Base-by-base conservation (phyloP, 2,797 vertebrate genomes). In the Phoebastria nigripes region DNA sequence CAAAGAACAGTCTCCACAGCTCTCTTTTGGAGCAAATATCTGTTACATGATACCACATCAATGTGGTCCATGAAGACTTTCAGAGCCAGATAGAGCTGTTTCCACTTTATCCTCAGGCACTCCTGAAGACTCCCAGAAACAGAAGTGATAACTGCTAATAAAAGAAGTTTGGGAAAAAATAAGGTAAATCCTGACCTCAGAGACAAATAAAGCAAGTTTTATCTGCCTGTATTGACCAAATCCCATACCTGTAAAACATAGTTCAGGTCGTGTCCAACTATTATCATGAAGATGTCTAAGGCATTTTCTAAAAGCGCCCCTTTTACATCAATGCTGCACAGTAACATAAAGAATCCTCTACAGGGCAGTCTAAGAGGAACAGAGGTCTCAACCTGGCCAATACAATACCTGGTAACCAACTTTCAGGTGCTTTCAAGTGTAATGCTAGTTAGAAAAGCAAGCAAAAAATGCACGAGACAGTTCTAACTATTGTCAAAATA, bases 331-430 rank as follows among this genome's bases (percentile, higher is more conserved):
- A 5, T 2, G 31, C 37, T 59, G n/a, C 19, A 11, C 20, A 69
- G 63, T 17, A 62, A 31, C 12, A 13, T 5, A 5, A 10, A 39
- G 22, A 58, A 49, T 44, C 19, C 33, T 42, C 51, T 25, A 25
- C 22, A 61, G 33, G 42, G 35, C 72, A 72, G 35, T 6, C 35
- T 28, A 19, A 46, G 44, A 78, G 35, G 52, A 51, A 35, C 33
- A 58, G 22, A 51, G 20, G 7, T 69, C 71, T 86, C 51, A 42
- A 16, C 8, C 4, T 25, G 12, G 63, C 39, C 56, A 63, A 3
- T 0, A 13, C 11, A 63, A 42, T 16, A 24, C 28, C 9, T 0
- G 7, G 37, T 1, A 44, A 59, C 6, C 67, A 66, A 21, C 10
- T 13, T 8, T 10, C 55, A 78, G 47, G 24, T 16, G 25, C 33